Evolutionary conservation across 2,113 vertebrate genomes (phyloP).

Genomic region (Silurus glanis): DNA sequence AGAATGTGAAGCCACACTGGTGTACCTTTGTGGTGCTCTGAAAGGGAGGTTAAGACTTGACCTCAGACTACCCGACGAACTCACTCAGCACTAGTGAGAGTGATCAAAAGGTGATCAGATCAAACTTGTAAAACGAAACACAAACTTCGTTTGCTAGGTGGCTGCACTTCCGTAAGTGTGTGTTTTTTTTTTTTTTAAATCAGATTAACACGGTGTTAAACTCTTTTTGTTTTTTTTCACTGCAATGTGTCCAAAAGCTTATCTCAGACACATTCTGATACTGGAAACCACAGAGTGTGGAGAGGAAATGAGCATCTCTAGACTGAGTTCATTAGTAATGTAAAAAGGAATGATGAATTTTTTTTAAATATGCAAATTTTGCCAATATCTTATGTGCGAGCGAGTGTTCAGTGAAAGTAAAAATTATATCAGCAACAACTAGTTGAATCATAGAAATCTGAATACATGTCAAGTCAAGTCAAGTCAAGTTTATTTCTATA

Average conservation of each 20-base stretch:
- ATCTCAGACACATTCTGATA: neutral
- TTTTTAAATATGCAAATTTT: no score
- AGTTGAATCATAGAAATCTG: no score
- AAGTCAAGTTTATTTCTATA: no score
- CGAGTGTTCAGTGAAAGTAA: no score
- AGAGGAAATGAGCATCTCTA: no score
- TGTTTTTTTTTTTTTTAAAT: neutral
- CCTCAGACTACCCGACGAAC: conserved; percentile 21
- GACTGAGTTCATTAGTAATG: no score
- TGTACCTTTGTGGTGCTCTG: conserved; percentile 23
- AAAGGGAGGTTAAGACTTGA: conserved; percentile 31
- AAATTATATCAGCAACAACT: no score
- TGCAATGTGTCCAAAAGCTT: neutral
- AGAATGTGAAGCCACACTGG: conserved; percentile 10
- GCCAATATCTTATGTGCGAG: no score
- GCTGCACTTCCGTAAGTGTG: neutral
- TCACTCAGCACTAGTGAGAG: neutral
- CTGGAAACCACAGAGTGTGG: neutral
- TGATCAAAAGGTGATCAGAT: conserved; percentile 3
- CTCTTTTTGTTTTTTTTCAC: neutral
- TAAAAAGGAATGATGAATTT: no score
- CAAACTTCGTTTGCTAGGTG: neutral
- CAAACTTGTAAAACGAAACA: neutral
- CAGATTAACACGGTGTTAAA: neutral
- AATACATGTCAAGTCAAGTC: no score